phyloP scores from a whole-genome alignment of 2,797 vertebrate species.

The Acipenser oxyrinchus region DNA sequence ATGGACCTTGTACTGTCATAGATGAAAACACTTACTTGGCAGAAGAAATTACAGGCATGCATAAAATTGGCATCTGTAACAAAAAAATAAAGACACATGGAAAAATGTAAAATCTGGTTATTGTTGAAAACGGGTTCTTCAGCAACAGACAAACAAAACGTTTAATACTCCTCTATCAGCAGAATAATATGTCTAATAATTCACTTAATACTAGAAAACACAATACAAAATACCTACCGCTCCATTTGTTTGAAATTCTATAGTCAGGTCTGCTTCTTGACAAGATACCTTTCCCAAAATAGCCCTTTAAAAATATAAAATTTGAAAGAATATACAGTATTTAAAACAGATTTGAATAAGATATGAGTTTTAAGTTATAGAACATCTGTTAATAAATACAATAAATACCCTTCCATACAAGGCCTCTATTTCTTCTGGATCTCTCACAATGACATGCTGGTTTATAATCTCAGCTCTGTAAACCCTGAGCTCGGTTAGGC shows the following conservation, averaged over 20 bases:
- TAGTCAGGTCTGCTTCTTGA: constrained; percentile 78
- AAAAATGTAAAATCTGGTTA: no score
- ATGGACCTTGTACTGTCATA: no score
- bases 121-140: neutral
- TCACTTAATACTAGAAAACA: no score
- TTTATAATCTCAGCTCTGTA: constrained; percentile 73
- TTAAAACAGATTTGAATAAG: no score
- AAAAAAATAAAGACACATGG: constrained; percentile 11
- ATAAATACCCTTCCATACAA: constrained; percentile 69
- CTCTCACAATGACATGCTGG: constrained; percentile 68
- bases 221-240: constrained; percentile 54
- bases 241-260: constrained; percentile 71
- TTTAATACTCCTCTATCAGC: no score
- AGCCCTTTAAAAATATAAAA: constrained; percentile 59
- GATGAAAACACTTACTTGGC: constrained; percentile 64
- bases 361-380: no score
- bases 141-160: neutral
- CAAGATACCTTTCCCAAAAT: constrained; percentile 90
- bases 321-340: no score
- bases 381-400: neutral
- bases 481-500: constrained; percentile 36
- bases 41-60: constrained; percentile 67
- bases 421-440: constrained; percentile 59
- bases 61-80: constrained; percentile 38
- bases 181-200: no score